Base-by-base conservation (phyloP, 37 sponge, comb jelly and placozoan genomes). In the Halisarca cf. caerulea region DNA sequence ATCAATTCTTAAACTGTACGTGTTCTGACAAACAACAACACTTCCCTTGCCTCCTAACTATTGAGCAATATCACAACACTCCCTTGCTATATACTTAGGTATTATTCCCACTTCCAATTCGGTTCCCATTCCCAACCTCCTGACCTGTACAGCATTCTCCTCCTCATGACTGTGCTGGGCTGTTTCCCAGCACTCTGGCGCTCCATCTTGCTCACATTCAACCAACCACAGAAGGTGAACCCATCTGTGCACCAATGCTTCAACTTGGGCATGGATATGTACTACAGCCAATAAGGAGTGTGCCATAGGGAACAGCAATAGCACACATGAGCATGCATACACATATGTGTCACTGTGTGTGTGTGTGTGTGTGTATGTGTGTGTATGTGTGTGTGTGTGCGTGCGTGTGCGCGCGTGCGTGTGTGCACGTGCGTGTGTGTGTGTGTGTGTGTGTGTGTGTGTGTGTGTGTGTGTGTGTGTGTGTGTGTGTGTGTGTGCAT, bases 221-320 rank as follows among this genome's bases (percentile, higher is more conserved):
- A 81, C 94, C 94, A 94, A 3, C 85, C 83, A 71, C 84, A 75
- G 74, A 94, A 88, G 8, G 94, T 72, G 85, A 94, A 86, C 58
- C 85, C 70, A 23, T 61, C 38, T 36, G 27, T 79, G 62, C 90
- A 86, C 61, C 84, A 89, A 53, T 75, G 58, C 24, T 59, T 80
- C 41, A 89, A 81, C 11, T 58, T 59, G 51, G 87, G 90, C 42
- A 88, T 75, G 57, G 75, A 38, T 24, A 92, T 92, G 59, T 42
- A 81, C 90, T 90, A 68, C 14, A 58, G 5, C 45, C 25, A n/a
- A n/a, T n/a, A n/a, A n/a, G n/a, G n/a, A n/a, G n/a, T n/a, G n/a
- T n/a, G n/a, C n/a, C n/a, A n/a, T n/a, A n/a, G n/a, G n/a, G n/a
- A n/a, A n/a, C n/a, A n/a, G n/a, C n/a, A n/a, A n/a, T n/a, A n/a